Percentiles rank a stretch among this genome's conserved stretches.
phyloP scores from a whole-genome alignment of 2,888 invertebrate genomes.

The Ariolimax columbianus region DNA sequence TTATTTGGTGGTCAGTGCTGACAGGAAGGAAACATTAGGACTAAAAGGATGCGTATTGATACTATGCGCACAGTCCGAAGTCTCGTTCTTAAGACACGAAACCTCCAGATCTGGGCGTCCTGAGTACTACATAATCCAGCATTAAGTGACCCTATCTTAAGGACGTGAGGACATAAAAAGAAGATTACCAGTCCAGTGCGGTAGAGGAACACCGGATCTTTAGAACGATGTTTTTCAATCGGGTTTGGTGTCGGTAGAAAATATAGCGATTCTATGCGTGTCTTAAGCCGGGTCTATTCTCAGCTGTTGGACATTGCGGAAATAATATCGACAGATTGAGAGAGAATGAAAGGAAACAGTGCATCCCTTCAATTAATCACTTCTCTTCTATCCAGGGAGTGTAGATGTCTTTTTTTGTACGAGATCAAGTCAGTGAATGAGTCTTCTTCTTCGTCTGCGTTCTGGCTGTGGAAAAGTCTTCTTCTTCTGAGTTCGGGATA shows the following conservation, averaged over 20 bases:
- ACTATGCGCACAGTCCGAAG: not conserved
- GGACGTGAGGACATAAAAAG: conserved; percentile 1
- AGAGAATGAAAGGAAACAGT: no score
- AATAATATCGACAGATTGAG: no score
- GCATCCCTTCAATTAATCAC: no score
- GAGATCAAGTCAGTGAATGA: no score
- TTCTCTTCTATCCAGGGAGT: no score
- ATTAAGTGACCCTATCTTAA: not conserved
- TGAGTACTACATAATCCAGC: not conserved
- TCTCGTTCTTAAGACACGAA: not conserved
- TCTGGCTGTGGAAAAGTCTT: no score
- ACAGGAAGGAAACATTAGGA: not conserved
- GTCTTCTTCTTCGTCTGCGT: no score
- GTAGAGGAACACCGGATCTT: not conserved
- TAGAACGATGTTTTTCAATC: not conserved
- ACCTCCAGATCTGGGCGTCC: not conserved
- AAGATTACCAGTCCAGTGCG: not conserved
- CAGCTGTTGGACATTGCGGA: no score
- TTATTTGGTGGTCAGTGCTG: no score
- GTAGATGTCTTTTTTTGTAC: no score
- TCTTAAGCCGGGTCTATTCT: not conserved
- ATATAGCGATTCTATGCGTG: not conserved
- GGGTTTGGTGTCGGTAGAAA: not conserved
- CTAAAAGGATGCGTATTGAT: not conserved
- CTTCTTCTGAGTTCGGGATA: no score